Evolutionary conservation across 2,797 vertebrate species (phyloP), one percentile per base, ranked within the genome.

Genomic region (Aplochiton taeniatus): DNA sequence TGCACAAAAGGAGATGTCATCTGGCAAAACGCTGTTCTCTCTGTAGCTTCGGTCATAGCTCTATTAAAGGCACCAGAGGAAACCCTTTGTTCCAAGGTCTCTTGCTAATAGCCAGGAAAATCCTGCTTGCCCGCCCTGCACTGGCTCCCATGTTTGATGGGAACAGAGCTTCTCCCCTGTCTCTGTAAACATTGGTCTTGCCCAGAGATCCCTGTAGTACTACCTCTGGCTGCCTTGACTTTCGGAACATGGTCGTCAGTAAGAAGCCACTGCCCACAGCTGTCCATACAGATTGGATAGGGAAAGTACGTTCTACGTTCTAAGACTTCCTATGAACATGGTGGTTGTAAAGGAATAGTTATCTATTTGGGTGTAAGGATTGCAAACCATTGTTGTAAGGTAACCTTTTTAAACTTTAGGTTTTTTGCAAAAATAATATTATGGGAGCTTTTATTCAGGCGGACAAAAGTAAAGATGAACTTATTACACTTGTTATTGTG

Each of bases 61-160:
- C 51, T 75, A 67, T 50, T 61, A 68, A 73, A 58, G 52, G 55
- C 69, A 65, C 53, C 59, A 72, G 69, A 88, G 85, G 83, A 89
- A 88, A 80, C 78, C 72, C 83, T 90, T 90, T 91, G 87, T 91
- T 90, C 85, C 82, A 69, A 42, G 67, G 70, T 76, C 84, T 81
- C 82, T 66, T 76, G 81, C 73, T 86, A 85, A 83, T 80, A 83
- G 82, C 63, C 80, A 85, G 82, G 84, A 83, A 85, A 85, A 71
- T 75, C 80, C 73, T 69, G 68, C 51, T 51, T 11, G 68, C 66
- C 68, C 68, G 68, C 46, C 84, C 70, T 70, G 63, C 73, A 31
- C 31, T 31, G 3, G 31, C 31, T 31, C 31, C 31, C 6, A 31
- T 31, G 31, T 31, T 78, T 69, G 78, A 74, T 75, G 78, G 82